A percentile compares a stretch with the other conserved stretches of the same genome.
Conservation (phyloP, 2,797 vertebrate species). For the Erpetoichthys calabaricus region DNA sequence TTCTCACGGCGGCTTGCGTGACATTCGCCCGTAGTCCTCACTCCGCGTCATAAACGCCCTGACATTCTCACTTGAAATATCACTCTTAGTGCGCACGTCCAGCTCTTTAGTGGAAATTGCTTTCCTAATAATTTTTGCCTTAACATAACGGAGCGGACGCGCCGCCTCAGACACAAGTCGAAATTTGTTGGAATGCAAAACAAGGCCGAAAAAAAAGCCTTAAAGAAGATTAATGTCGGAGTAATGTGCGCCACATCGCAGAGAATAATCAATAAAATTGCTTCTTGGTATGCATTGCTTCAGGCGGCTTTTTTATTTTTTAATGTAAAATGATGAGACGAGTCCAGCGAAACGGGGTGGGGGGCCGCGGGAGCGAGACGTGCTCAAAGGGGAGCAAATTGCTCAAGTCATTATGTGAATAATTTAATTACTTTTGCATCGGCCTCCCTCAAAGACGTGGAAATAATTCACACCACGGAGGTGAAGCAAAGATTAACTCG, state of each 20-base stretch:
- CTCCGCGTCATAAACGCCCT: too few relatives aligned
- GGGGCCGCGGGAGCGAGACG: too few relatives aligned
- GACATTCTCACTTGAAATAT: too few relatives aligned
- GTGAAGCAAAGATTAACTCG: slow-evolving; percentile 8
- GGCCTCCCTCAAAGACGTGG: background rate
- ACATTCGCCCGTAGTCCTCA: too few relatives aligned
- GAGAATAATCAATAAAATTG: slow-evolving; percentile 17
- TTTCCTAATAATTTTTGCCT: too few relatives aligned
- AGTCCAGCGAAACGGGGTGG: background rate
- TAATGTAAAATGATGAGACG: background rate
- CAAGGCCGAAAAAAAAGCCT: slow-evolving; percentile 19
- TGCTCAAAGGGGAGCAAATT: too few relatives aligned
- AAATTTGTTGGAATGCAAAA: slow-evolving; percentile 26
- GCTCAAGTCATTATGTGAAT: slow-evolving; percentile 3
- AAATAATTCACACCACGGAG: background rate
- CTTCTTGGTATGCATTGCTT: slow-evolving; percentile 3
- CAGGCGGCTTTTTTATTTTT: background rate
- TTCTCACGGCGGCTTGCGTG: too few relatives aligned
- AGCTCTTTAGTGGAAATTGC: too few relatives aligned
- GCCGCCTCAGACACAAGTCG: too few relatives aligned
- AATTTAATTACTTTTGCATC: slow-evolving; percentile 9
- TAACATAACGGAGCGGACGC: too few relatives aligned
- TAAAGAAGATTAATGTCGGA: slow-evolving; percentile 17
- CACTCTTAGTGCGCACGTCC: too few relatives aligned
- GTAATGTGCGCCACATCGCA: slow-evolving; percentile 18